Percentiles rank a stretch among this genome's conserved stretches.
phyloP scores from a whole-genome alignment of 1,140 invertebrate species.

The Ladona fulva region DNA sequence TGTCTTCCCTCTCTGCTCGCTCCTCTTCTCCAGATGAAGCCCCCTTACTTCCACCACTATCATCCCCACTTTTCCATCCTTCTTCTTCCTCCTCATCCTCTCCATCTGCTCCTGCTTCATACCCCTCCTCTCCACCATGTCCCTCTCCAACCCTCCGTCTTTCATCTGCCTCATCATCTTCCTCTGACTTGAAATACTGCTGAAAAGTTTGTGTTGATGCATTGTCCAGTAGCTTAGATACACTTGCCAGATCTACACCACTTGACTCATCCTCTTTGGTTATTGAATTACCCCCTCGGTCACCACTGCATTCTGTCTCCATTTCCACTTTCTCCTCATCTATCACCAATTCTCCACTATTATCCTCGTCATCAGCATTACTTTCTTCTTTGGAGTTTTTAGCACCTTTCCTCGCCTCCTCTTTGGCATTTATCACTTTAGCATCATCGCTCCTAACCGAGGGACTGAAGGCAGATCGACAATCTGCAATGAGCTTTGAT shows the following conservation, averaged over 20 bases:
- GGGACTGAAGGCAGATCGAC: constrained; percentile 18
- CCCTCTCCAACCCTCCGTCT: constrained; percentile 15
- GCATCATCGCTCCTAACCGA: constrained; percentile 17
- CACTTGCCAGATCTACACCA: constrained; percentile 57
- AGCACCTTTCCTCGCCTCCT: constrained; percentile 16
- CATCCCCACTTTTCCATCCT: background rate
- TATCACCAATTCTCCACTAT: constrained; percentile 53
- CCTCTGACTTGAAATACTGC: constrained; percentile 34
- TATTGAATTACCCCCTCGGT: constrained; percentile 12
- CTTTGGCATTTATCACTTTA: constrained; percentile 20
- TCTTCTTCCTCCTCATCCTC: constrained; percentile 24
- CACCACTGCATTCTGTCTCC: constrained; percentile 28
- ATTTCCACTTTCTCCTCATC: constrained; percentile 44
- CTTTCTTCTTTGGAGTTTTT: constrained; percentile 20
- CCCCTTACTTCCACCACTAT: constrained; percentile 1
- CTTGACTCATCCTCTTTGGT: constrained; percentile 20
- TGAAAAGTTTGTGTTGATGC: constrained; percentile 63
- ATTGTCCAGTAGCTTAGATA: constrained; percentile 68
- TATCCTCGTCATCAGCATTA: constrained; percentile 37
- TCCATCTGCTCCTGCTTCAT: constrained; percentile 27
- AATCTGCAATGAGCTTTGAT: constrained; percentile 35
- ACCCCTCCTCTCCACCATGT: constrained; percentile 27
- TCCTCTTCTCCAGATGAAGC: constrained; percentile 18
- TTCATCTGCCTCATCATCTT: constrained; percentile 33
- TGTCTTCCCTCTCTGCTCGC: constrained; percentile 45